Conservation (phyloP, 2,888 invertebrate species). For the Parnassius smintheus region DNA sequence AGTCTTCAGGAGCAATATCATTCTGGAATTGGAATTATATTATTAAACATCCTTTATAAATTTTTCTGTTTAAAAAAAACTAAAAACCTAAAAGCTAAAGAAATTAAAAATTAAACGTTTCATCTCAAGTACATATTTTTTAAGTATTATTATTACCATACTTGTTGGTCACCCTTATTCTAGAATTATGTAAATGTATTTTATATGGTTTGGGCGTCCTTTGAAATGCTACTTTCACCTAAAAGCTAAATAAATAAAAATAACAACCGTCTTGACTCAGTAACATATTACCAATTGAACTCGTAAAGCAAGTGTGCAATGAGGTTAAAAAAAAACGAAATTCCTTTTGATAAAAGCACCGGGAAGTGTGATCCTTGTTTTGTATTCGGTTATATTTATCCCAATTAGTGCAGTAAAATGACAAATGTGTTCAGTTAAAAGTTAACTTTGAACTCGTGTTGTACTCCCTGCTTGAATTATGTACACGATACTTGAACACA, state of each 20-base stretch:
- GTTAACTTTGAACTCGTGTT: constrained; percentile 32
- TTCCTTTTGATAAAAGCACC: constrained; percentile 13
- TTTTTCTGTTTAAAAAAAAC: no score
- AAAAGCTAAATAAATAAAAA: no score
- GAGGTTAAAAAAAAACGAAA: constrained; percentile 4
- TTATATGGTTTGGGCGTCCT: neutral
- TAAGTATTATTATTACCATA: no score
- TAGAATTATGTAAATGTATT: no score
- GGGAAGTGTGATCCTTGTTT: constrained; percentile 18
- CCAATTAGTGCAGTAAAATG: constrained; percentile 34
- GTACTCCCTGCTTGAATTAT: constrained; percentile 31
- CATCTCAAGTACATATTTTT: no score
- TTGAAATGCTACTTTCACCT: neutral
- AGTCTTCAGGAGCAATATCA: no score
- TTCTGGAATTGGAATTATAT: no score
- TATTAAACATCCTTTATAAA: no score
- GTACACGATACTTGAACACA: constrained; percentile 29
- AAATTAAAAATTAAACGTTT: no score
- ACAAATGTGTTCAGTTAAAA: constrained; percentile 33
- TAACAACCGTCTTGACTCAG: no score
- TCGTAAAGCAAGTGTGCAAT: neutral
- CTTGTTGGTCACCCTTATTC: no score
- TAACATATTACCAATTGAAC: constrained; percentile 10
- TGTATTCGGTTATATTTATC: constrained; percentile 25
- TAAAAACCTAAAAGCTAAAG: no score